These are phyloP conservation scores for Acronicta leporina DNA, from an alignment of 2,888 invertebrate genomes.

Conservation along the genomic window DNA sequence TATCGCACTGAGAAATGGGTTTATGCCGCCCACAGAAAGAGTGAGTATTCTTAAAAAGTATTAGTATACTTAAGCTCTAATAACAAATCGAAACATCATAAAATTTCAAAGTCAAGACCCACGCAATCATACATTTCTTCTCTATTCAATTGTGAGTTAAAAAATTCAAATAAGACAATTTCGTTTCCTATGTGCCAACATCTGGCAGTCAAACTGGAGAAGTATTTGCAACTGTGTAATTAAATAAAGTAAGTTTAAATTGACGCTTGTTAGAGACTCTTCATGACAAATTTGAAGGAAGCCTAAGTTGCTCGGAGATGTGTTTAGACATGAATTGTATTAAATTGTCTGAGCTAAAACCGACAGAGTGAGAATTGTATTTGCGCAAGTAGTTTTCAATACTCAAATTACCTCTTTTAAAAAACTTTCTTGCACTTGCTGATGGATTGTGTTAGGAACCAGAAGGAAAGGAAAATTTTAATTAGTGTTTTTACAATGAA, in stretches of 20 bases:
- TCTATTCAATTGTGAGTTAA: no score
- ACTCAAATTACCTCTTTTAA: background rate
- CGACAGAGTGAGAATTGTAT: background rate
- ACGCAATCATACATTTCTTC: no score
- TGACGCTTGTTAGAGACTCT: conserved; percentile 26
- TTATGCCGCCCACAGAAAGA: no score
- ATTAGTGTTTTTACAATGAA: no score
- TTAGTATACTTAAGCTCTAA: no score
- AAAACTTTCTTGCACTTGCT: background rate
- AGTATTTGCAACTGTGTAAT: conserved; percentile 30
- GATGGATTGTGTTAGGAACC: background rate
- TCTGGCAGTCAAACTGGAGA: conserved; percentile 1
- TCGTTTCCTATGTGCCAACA: conserved; percentile 10
- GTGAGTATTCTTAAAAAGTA: no score
- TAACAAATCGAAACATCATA: background rate
- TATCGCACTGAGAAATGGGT: no score
- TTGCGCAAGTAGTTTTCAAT: no score
- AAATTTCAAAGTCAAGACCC: background rate
- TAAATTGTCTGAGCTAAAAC: background rate
- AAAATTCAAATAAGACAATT: conserved; percentile 12
- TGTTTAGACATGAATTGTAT: conserved; percentile 1
- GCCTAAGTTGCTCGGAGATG: background rate
- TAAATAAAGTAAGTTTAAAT: conserved; percentile 38
- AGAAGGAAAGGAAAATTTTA: no score
- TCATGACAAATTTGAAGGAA: conserved; percentile 10